phyloP scores from a whole-genome alignment of 2,797 vertebrate species.

The Falco rusticolus region DNA sequence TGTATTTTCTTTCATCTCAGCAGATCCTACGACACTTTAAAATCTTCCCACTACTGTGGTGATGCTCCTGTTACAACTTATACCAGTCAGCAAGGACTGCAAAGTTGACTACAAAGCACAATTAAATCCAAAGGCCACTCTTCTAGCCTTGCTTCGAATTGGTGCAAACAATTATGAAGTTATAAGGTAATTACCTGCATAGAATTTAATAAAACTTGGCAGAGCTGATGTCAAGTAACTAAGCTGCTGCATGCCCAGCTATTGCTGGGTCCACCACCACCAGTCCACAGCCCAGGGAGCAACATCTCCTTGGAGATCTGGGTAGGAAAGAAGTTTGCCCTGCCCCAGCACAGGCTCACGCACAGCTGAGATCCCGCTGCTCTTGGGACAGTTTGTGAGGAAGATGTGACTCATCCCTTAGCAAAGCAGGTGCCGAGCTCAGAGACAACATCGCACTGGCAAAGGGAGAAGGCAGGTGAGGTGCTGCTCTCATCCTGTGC shows the following conservation, averaged over 20 bases:
- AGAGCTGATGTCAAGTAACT: neutral
- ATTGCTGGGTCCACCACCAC: rapidly evolving
- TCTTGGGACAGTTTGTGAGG: neutral
- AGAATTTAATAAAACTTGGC: neutral
- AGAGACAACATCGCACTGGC: rapidly evolving
- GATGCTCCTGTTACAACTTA: neutral
- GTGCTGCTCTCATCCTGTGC: neutral
- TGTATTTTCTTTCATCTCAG: neutral
- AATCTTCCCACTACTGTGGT: neutral
- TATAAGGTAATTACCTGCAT: neutral
- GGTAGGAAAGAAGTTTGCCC: too few relatives aligned
- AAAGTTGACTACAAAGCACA: neutral
- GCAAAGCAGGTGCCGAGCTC: neutral
- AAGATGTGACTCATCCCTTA: too few relatives aligned
- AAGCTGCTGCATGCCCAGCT: too few relatives aligned
- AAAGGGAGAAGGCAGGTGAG: neutral
- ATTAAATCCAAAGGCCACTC: rapidly evolving
- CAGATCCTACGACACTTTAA: neutral
- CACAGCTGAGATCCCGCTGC: neutral
- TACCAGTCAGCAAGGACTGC: neutral
- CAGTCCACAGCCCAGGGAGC: neutral
- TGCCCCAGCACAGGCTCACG: neutral
- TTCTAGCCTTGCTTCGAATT: neutral
- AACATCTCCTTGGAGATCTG: neutral
- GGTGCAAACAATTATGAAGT: rapidly evolving